Percentiles rank a stretch among this genome's conserved stretches.
phyloP scores from a whole-genome alignment of 2,797 vertebrate species.

The Syndactyla subalaris region DNA sequence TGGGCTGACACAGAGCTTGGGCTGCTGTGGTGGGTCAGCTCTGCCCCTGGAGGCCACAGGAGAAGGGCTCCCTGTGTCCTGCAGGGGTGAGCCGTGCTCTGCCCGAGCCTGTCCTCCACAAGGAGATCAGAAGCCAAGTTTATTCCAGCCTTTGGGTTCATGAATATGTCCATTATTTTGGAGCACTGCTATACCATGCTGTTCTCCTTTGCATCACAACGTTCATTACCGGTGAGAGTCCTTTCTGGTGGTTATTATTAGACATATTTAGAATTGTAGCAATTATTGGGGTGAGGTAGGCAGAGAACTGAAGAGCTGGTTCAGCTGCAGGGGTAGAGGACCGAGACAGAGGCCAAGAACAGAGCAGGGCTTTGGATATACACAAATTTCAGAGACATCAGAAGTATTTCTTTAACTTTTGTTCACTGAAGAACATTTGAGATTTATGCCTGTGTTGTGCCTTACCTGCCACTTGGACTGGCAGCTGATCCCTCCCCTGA shows the following conservation, averaged over 20 bases:
- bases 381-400: slow-evolving; percentile 59
- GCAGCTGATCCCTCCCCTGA: slow-evolving; percentile 74
- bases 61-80: background rate
- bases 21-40: background rate
- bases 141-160: slow-evolving; percentile 40
- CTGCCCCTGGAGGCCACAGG: background rate
- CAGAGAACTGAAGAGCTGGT: background rate
- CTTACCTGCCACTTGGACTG: slow-evolving; percentile 76
- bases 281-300: background rate
- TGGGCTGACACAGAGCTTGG: background rate
- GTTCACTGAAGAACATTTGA: slow-evolving; percentile 55
- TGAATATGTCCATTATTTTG: slow-evolving; percentile 25
- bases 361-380: slow-evolving; percentile 55
- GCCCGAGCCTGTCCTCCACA: background rate
- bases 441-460: slow-evolving; percentile 58
- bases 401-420: slow-evolving; percentile 54
- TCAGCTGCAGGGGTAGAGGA: slow-evolving; percentile 35
- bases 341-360: slow-evolving; percentile 65
- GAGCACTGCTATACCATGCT: background rate
- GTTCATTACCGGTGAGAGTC: background rate
- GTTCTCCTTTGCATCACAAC: background rate
- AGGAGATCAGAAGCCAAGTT: slow-evolving; percentile 29
- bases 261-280: background rate
- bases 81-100: background rate
- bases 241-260: background rate